These are phyloP conservation scores for Muscina levida DNA, from an alignment of 2,888 invertebrate genomes.

Conservation along the genomic window DNA sequence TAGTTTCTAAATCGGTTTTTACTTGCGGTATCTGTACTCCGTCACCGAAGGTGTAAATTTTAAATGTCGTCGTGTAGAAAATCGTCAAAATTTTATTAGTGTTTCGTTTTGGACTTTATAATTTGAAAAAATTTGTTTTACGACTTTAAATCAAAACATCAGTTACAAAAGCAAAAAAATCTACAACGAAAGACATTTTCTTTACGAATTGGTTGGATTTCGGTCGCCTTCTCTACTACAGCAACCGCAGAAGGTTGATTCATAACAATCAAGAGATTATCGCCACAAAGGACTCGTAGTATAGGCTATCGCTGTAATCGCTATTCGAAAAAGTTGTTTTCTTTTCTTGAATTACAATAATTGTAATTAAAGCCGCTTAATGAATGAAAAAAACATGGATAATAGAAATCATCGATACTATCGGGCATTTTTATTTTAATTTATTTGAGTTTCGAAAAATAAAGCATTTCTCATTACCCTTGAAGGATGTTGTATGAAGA, in stretches of 20 bases:
- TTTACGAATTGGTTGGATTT: constrained; percentile 79
- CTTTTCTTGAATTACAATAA: too few species aligned
- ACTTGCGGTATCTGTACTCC: too few species aligned
- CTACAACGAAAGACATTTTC: constrained; percentile 54
- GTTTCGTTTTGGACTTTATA: neutral
- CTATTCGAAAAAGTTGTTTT: too few species aligned
- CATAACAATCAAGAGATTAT: constrained; percentile 59
- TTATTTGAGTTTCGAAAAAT: neutral
- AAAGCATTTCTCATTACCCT: neutral
- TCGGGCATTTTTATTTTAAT: neutral
- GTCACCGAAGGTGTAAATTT: too few species aligned
- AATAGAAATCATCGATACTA: neutral
- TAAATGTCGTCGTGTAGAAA: too few species aligned
- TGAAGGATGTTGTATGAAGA: neutral
- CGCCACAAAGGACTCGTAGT: constrained; percentile 16
- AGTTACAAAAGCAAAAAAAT: constrained; percentile 7
- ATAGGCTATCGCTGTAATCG: constrained; percentile 41
- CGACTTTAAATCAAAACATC: neutral
- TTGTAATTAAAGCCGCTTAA: too few species aligned
- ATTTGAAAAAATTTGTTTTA: neutral
- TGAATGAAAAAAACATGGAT: too few species aligned
- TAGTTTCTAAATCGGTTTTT: too few species aligned
- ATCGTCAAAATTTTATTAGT: too few species aligned
- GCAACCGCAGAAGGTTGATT: constrained; percentile 90
- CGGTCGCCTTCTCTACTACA: constrained; percentile 91